Conservation (phyloP, 2,888 invertebrate genomes). For the Lagria hirta region DNA sequence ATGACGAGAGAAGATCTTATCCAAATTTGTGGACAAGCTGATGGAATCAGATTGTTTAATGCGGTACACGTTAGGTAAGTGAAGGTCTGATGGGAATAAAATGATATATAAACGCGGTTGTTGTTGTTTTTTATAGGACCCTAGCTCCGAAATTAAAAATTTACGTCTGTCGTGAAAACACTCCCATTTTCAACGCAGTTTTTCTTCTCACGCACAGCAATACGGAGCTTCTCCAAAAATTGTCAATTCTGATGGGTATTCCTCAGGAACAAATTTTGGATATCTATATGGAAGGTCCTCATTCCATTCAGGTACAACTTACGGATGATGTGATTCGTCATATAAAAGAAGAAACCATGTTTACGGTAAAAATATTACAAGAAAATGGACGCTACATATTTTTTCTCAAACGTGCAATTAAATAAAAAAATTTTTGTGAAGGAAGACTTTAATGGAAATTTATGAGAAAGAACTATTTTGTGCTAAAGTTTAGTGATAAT, state of each 20-base stretch:
- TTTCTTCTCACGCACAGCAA: conserved; percentile 72
- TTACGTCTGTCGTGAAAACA: conserved; percentile 74
- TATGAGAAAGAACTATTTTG: conserved; percentile 18
- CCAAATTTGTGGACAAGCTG: conserved; percentile 91
- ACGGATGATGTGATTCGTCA: conserved; percentile 85
- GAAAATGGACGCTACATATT: conserved; percentile 52
- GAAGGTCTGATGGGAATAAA: conserved; percentile 1
- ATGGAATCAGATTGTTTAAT: conserved; percentile 91
- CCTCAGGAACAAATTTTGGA: conserved; percentile 53
- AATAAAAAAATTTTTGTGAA: no score
- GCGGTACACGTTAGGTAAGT: conserved; percentile 82
- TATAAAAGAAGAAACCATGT: conserved; percentile 77
- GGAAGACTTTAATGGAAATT: no score
- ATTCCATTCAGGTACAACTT: conserved; percentile 79
- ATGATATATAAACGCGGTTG: no score
- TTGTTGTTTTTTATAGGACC: conserved; percentile 56
- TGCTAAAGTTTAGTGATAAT: conserved; percentile 9
- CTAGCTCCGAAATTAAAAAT: conserved; percentile 79
- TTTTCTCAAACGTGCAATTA: conserved; percentile 52
- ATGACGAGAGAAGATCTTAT: conserved; percentile 89
- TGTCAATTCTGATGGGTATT: conserved; percentile 62
- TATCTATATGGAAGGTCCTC: conserved; percentile 79
- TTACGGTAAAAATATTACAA: conserved; percentile 61
- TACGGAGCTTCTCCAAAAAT: conserved; percentile 66
- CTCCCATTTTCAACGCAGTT: conserved; percentile 74